phyloP scores from a whole-genome alignment of 2,113 vertebrate genomes.

The Muscicapa adusta region DNA sequence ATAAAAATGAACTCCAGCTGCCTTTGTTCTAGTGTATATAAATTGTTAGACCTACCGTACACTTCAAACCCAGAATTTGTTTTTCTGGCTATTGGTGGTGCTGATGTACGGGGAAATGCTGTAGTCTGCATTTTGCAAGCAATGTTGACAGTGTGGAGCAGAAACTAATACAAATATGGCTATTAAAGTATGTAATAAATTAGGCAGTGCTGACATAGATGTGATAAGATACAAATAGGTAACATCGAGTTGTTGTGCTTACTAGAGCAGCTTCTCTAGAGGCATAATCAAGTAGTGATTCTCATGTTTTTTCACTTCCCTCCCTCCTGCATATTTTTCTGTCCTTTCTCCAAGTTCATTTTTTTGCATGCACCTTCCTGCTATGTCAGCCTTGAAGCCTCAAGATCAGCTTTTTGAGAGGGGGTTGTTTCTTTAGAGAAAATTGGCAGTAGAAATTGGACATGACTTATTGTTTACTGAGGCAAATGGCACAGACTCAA shows the following conservation, averaged over 20 bases:
- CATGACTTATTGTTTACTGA: not conserved
- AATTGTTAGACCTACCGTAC: not conserved
- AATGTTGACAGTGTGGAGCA: conserved; percentile 5
- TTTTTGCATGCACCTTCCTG: not conserved
- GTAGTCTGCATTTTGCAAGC: conserved; percentile 3
- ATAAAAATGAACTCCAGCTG: conserved; percentile 47
- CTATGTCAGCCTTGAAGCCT: not conserved
- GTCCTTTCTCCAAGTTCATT: not conserved
- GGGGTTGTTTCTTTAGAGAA: not conserved
- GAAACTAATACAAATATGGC: conserved; percentile 58
- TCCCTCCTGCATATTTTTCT: not conserved
- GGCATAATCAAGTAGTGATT: conserved; percentile 40
- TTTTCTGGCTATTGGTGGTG: conserved; percentile 64
- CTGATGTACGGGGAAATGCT: conserved; percentile 41
- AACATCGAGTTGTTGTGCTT: conserved; percentile 25
- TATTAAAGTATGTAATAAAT: conserved; percentile 60
- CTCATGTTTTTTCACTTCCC: not conserved
- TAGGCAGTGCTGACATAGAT: conserved; percentile 55
- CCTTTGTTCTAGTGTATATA: conserved; percentile 36
- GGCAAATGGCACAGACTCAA: not conserved
- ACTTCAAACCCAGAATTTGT: not conserved
- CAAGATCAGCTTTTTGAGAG: not conserved
- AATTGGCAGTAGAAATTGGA: not conserved
- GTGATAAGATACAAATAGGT: conserved; percentile 54
- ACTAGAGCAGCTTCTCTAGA: conserved; percentile 26